Base-by-base conservation (phyloP, 2,113 vertebrate species). In the Pseudolaguvia tuberculata region DNA sequence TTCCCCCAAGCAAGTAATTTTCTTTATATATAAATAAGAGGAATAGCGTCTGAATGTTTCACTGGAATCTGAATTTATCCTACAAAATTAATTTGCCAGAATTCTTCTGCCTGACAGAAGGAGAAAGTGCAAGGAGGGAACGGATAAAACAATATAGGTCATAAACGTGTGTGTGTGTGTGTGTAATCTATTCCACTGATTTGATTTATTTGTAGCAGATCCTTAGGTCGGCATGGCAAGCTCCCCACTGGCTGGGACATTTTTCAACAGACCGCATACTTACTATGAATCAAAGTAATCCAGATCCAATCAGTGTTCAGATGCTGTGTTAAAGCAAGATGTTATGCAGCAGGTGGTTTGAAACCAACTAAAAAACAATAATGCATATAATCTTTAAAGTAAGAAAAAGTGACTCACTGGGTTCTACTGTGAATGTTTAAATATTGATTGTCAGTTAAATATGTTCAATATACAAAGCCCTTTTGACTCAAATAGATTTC, bases 191-290 rank as follows among this genome's bases (percentile, higher is more conserved):
- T 56, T 75, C 21, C 39, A 65, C 2, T 65, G 39, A 65, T 65
- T 42, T 75, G 51, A 75, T 75, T 75, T 27, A 67, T 75, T 47
- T 48, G 39, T 42, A 57, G 63, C 39, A 67, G 39, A 55, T 35
- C 53, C 25, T 42, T 21, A 59, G 65, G 55, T 39, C 20, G 58
- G 42, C 53, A 35, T 31, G 63, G 53, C 23, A 2, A 68, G 23
- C 39, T 57, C 12, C 59, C 42, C 15, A 51, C 45, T 53, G 57
- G 23, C 31, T 29, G 25, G 58, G 63, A 57, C 48, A 47, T 68
- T 48, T 55, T 31, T 48, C 13, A 25, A 31, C 42, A 69, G 27
- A 27, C 11, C 35, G 51, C n/a, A 57, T 21, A 50, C 18, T 68
- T 56, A 68, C 25, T 14, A 35, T 20, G 15, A 51, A 35, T 20